phyloP scores from a whole-genome alignment of 2,113 vertebrate species.

The Erythrocebus patas region DNA sequence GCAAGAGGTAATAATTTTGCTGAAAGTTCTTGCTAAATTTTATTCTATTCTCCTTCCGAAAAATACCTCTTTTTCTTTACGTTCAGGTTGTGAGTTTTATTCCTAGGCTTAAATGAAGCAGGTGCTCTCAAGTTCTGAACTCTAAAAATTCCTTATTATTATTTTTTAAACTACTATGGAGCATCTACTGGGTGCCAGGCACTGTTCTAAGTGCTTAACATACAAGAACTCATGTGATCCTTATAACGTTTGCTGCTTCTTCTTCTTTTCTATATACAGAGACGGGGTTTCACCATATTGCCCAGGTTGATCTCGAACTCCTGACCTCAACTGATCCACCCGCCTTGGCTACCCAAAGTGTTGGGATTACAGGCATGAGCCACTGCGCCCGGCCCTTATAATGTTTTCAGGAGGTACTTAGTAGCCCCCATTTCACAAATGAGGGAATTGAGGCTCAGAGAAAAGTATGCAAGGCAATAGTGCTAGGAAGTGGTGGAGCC shows the following conservation, averaged over 20 bases:
- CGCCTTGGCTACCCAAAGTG: no score
- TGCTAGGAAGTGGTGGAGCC: background rate
- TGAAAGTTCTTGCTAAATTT: conserved; percentile 2
- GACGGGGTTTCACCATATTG: no score
- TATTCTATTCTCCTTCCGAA: background rate
- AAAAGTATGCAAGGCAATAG: conserved; percentile 9
- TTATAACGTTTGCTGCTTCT: background rate
- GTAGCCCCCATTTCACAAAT: conserved; percentile 15
- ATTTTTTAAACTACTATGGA: background rate
- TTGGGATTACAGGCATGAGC: no score
- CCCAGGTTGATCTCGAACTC: no score
- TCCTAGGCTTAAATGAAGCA: background rate
- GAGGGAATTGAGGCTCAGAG: conserved; percentile 1
- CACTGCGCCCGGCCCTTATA: background rate
- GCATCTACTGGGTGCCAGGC: background rate
- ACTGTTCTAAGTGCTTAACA: background rate
- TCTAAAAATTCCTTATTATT: background rate
- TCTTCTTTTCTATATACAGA: no score
- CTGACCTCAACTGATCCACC: no score
- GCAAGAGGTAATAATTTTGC: background rate
- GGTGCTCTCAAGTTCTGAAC: conserved; percentile 11
- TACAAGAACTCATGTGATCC: background rate
- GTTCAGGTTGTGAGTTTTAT: background rate
- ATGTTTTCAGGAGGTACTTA: conserved; percentile 18
- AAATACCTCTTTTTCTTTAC: background rate